Evolutionary conservation across 2,888 invertebrate genomes (phyloP).

Genomic region (Parelbella ahira): DNA sequence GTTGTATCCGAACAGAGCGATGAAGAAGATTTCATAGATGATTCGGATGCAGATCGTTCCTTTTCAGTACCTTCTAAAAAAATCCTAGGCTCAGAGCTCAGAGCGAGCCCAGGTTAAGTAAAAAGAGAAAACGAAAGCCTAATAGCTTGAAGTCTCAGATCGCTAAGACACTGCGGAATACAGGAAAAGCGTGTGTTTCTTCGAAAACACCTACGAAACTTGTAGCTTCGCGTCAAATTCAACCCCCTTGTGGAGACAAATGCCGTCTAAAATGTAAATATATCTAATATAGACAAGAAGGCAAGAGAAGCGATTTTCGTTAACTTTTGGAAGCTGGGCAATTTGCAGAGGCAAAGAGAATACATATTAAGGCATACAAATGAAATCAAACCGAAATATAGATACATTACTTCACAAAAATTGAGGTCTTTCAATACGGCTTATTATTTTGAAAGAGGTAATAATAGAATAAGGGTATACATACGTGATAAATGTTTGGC

Average conservation of each 20-base stretch:
- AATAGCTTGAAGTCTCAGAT: neutral
- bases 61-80: neutral
- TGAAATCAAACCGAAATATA: slow-evolving; percentile 23
- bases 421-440: too few species aligned
- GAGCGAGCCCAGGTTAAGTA: slow-evolving; percentile 5
- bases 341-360: slow-evolving; percentile 25
- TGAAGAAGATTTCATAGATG: slow-evolving; percentile 2
- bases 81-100: neutral
- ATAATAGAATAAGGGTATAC: too few species aligned
- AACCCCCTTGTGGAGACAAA: slow-evolving; percentile 26
- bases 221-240: neutral
- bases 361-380: slow-evolving; percentile 18
- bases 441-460: too few species aligned
- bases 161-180: slow-evolving; percentile 4
- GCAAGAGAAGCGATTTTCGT: slow-evolving; percentile 24
- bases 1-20: neutral
- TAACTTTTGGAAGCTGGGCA: slow-evolving; percentile 24
- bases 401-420: slow-evolving; percentile 17
- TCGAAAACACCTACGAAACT: slow-evolving; percentile 5
- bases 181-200: slow-evolving; percentile 11
- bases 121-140: slow-evolving; percentile 6
- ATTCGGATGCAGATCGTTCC: neutral
- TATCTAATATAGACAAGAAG: slow-evolving; percentile 22
- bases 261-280: slow-evolving; percentile 25
- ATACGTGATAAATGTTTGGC: too few species aligned